Evolutionary conservation across 2,888 invertebrate genomes (phyloP), one percentile per base, ranked within the genome.

Genomic region (Pterostichus madidus): DNA sequence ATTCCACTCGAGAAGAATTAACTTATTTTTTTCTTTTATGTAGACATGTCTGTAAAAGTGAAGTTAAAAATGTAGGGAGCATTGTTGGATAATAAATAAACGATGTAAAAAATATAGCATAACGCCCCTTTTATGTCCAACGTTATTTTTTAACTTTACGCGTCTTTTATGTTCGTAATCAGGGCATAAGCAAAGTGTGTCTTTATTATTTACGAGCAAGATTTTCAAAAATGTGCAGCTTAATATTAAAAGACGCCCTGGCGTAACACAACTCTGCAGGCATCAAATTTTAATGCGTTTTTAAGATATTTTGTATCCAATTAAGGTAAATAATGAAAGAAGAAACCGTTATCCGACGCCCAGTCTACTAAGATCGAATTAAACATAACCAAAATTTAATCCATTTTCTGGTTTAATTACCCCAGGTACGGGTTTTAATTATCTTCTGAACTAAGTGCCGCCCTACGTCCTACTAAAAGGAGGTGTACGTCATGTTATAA

Each of bases 401-500:
- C 46, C 71, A 17, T 46, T 46, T 49, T 71, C 71, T 71, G 71
- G 71, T 71, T 71, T 71, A 71, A 71, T 71, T 71, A 71, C 71
- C 15, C 24, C 15, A 71, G 71, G 71, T 46, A 71, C 44, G 71
- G 46, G 71, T 71, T 71, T 71, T 71, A 71, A 71, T 71, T 71
- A 71, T 71, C 17, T 44, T 15, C 15, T 5, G 44, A 15, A 71
- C 71, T 46, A 71, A 71, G 71, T 44, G 44, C 71, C 17, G 71
- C 6, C 71, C 39, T 39, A 39, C 64, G 64, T n/a, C 11, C 64
- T 49, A 35, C 46, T 71, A 46, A 71, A 44, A 39, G 24, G 17
- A 44, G 46, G 15, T 15, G 17, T 71, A 71, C 71, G 71, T 71
- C 71, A 46, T 46, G 71, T 17, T 68, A 46, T 71, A 71, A 71